A percentile compares a stretch with the other conserved stretches of the same genome.
Evolutionary conservation across 1,140 invertebrate species (phyloP).

Genomic region (Phymastichus coffea): DNA sequence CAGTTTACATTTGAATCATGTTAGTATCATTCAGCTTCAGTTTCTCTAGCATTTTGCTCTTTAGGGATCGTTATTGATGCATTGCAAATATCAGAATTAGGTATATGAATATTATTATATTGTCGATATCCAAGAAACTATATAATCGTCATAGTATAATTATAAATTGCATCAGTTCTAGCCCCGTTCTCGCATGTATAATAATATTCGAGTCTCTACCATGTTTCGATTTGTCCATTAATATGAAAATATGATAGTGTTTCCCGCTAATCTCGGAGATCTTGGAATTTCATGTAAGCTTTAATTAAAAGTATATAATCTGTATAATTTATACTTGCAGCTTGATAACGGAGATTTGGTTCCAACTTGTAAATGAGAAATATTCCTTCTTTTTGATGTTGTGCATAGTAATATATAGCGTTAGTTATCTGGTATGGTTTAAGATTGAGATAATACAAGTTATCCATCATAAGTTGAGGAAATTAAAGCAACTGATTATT

Average conservation of each 20-base stretch:
- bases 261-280: background rate
- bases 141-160: constrained; percentile 7
- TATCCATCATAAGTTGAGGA: background rate
- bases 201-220: constrained; percentile 3
- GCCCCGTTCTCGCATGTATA: constrained; percentile 1
- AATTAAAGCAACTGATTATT: background rate
- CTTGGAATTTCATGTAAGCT: background rate
- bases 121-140: constrained; percentile 8
- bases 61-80: background rate
- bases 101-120: background rate
- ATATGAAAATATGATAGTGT: constrained; percentile 1
- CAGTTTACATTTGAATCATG: too few species aligned
- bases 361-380: constrained; percentile 1
- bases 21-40: too few species aligned
- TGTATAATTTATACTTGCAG: background rate
- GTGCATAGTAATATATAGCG: constrained; percentile 3
- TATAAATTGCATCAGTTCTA: constrained; percentile 6
- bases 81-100: background rate
- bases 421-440: constrained; percentile 5
- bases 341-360: background rate
- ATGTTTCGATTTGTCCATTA: background rate
- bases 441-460: background rate
- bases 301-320: background rate
- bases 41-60: background rate
- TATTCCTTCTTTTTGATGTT: constrained; percentile 1